These are phyloP conservation scores for Limnephilus lunatus DNA, from an alignment of 2,888 invertebrate genomes.

Conservation along the genomic window DNA sequence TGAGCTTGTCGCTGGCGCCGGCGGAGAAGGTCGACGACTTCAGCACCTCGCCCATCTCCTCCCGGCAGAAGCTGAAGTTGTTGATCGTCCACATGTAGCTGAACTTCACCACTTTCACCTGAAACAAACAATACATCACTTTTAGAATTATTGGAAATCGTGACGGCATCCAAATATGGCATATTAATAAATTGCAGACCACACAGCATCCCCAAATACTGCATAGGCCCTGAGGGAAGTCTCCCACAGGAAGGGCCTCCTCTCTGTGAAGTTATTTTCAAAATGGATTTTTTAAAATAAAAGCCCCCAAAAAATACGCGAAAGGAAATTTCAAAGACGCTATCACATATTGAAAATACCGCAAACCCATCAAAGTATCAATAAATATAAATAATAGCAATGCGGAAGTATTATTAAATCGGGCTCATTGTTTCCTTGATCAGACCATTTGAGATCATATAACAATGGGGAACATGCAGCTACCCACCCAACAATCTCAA, in stretches of 20 bases:
- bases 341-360: neutral
- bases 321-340: neutral
- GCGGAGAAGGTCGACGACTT: slow-evolving; percentile 99
- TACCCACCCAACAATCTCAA: neutral
- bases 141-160: neutral
- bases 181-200: neutral
- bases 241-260: no score
- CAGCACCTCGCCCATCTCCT: slow-evolving; percentile 99
- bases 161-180: neutral
- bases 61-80: slow-evolving; percentile 99
- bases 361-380: neutral
- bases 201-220: no score
- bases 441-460: neutral
- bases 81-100: slow-evolving; percentile 99
- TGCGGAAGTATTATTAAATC: neutral
- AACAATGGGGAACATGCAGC: neutral
- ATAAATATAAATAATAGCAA: neutral
- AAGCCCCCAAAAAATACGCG: neutral
- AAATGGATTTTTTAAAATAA: no score
- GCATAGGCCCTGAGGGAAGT: no score
- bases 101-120: slow-evolving; percentile 99
- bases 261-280: no score
- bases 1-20: slow-evolving; percentile 99
- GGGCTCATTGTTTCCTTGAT: neutral
- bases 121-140: slow-evolving; percentile 68